A percentile compares a stretch with the other conserved stretches of the same genome.
phyloP scores from a whole-genome alignment of 2,888 invertebrate genomes.

The Micoletzkya japonica region DNA sequence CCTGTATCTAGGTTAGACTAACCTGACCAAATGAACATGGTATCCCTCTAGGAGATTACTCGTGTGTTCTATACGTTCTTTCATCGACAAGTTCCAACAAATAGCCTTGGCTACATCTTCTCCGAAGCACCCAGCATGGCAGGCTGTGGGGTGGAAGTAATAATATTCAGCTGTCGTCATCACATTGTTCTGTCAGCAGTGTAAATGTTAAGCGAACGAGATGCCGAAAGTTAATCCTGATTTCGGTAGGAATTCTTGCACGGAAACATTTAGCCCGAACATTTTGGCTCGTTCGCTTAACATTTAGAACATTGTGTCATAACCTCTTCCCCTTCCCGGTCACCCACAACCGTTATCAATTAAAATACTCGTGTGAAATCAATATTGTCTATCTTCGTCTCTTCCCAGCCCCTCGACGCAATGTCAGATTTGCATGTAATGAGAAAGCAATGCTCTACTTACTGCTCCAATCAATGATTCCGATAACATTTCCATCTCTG shows the following conservation, averaged over 20 bases:
- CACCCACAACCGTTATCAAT: too few species aligned
- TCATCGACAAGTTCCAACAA: conserved; percentile 54
- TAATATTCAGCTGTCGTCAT: too few species aligned
- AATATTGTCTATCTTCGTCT: neutral
- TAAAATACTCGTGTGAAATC: neutral
- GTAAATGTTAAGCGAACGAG: too few species aligned
- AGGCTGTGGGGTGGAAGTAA: conserved; percentile 45
- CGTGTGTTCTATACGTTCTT: conserved; percentile 33
- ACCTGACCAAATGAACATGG: conserved; percentile 25
- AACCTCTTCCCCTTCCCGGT: too few species aligned
- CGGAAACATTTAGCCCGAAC: too few species aligned
- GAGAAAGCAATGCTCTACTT: neutral
- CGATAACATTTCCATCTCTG: conserved; percentile 7
- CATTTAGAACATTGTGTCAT: too few species aligned
- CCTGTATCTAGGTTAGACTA: neutral
- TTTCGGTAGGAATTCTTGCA: too few species aligned
- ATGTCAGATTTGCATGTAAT: too few species aligned
- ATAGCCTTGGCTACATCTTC: conserved; percentile 61
- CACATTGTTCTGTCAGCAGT: too few species aligned
- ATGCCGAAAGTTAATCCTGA: too few species aligned
- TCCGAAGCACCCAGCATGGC: conserved; percentile 59
- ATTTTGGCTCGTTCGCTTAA: too few species aligned
- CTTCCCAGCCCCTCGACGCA: too few species aligned
- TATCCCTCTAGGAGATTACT: conserved; percentile 24
- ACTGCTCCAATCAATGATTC: conserved; percentile 23